These are phyloP conservation scores for Pleuronectes platessa DNA, from an alignment of 2,113 vertebrate genomes.

Conservation along the genomic window DNA sequence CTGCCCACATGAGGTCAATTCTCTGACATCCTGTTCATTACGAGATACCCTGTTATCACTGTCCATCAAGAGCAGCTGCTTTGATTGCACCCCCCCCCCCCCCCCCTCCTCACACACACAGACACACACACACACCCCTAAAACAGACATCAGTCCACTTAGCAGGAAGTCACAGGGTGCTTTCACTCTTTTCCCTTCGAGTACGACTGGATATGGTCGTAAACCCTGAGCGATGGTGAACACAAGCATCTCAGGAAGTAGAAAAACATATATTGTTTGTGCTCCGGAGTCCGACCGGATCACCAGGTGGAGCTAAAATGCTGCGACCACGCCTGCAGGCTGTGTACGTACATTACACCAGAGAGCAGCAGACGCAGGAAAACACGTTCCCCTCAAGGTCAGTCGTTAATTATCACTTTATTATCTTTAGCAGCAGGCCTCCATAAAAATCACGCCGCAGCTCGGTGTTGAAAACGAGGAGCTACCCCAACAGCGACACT, in stretches of 20 bases:
- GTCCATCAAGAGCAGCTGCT: slow-evolving; percentile 45
- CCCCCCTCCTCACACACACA: not conserved
- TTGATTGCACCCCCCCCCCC: slow-evolving; percentile 23
- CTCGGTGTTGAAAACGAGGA: slow-evolving; percentile 46
- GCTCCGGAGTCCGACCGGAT: slow-evolving; percentile 10
- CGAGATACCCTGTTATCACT: slow-evolving; percentile 42
- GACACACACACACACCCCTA: not conserved
- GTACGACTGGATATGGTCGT: too few relatives aligned
- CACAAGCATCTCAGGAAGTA: too few relatives aligned
- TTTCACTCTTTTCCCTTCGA: too few relatives aligned
- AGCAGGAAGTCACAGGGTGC: too few relatives aligned
- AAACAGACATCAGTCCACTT: not conserved
- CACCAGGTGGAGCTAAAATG: slow-evolving; percentile 78
- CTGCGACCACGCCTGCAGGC: slow-evolving; percentile 35
- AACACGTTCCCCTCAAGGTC: slow-evolving; percentile 63
- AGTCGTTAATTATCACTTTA: slow-evolving; percentile 69
- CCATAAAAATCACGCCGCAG: slow-evolving; percentile 14
- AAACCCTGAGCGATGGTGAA: too few relatives aligned
- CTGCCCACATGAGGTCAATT: slow-evolving; percentile 58
- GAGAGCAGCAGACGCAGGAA: slow-evolving; percentile 23
- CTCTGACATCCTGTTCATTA: slow-evolving; percentile 61
- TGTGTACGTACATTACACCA: slow-evolving; percentile 37
- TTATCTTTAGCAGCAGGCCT: slow-evolving; percentile 66
- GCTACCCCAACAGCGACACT: slow-evolving; percentile 30
- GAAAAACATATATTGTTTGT: not conserved